Conservation (phyloP, 1,140 invertebrate species). For the Globodera rostochiensis region DNA sequence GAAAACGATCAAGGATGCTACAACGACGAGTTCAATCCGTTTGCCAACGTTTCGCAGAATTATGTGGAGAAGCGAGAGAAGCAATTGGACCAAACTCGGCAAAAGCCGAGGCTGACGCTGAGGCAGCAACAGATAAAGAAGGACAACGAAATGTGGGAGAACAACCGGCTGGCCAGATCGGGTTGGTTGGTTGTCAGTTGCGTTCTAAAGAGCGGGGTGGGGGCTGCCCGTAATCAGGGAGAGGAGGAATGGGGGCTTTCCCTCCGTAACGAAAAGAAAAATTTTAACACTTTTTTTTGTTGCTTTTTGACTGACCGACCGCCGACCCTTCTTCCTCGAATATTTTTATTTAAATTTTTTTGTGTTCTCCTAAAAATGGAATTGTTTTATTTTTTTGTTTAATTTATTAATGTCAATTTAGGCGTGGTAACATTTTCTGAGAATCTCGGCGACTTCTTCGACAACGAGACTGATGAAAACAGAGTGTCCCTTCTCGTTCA, state of each 20-base stretch:
- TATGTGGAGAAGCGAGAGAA: slow-evolving; percentile 62
- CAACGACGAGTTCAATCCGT: slow-evolving; percentile 89
- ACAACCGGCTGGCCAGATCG: slow-evolving; percentile 81
- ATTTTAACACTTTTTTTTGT: slow-evolving; percentile 17
- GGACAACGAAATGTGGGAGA: slow-evolving; percentile 97
- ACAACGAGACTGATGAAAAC: slow-evolving; percentile 81
- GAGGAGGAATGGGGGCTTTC: too few species aligned
- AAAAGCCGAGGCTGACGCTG: slow-evolving; percentile 62
- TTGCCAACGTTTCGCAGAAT: slow-evolving; percentile 78
- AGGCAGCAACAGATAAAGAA: slow-evolving; percentile 66
- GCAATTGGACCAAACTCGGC: slow-evolving; percentile 56
- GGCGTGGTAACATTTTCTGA: slow-evolving; percentile 90
- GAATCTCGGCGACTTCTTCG: slow-evolving; percentile 87
- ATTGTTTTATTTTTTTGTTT: too few species aligned
- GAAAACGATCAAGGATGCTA: slow-evolving; percentile 84
- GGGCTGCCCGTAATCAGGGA: too few species aligned
- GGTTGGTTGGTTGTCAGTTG: slow-evolving; percentile 31
- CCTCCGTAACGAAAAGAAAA: neutral
- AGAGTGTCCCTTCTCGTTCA: slow-evolving; percentile 93
- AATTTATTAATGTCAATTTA: neutral
- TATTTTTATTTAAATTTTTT: too few species aligned
- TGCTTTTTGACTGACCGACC: too few species aligned
- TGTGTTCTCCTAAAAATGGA: too few species aligned
- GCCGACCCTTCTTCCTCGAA: too few species aligned
- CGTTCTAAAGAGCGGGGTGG: neutral